Evolutionary conservation across 2,797 vertebrate species (phyloP).

Genomic region (Mionectes olivaceus): DNA sequence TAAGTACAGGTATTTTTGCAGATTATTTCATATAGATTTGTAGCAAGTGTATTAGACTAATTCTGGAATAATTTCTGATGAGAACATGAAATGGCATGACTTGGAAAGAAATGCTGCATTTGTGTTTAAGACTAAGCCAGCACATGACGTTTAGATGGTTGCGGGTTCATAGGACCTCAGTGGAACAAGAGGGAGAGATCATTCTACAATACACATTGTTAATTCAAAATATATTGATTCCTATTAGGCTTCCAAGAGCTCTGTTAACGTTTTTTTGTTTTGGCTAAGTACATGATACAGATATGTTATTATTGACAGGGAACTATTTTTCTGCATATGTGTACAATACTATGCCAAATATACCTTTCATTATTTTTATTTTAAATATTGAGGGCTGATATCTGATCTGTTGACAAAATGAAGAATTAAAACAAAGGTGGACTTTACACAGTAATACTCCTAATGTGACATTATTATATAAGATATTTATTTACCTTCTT

Average conservation of each 20-base stretch:
- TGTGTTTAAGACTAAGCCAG: neutral
- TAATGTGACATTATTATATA: neutral
- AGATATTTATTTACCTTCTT: slow-evolving; percentile 89
- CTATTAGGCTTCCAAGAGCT: neutral
- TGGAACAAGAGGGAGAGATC: neutral
- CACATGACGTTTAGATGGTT: neutral
- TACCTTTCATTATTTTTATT: neutral
- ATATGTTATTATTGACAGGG: neutral
- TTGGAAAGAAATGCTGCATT: neutral
- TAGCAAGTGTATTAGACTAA: neutral
- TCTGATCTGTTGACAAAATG: neutral
- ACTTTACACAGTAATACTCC: neutral
- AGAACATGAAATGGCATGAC: neutral
- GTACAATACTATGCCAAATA: neutral
- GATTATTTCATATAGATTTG: neutral
- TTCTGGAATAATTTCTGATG: neutral
- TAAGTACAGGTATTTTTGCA: neutral
- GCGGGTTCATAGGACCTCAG: neutral
- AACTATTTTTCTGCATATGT: neutral
- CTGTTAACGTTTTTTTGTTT: neutral
- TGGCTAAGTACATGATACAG: neutral
- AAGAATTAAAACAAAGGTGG: slow-evolving; percentile 5
- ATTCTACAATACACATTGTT: neutral
- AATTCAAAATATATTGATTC: neutral
- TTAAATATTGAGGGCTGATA: neutral